A percentile compares a stretch with the other conserved stretches of the same genome.
These are phyloP conservation scores for Eupithecia abbreviata DNA, from an alignment of 2,888 invertebrate species.

Conservation along the genomic window DNA sequence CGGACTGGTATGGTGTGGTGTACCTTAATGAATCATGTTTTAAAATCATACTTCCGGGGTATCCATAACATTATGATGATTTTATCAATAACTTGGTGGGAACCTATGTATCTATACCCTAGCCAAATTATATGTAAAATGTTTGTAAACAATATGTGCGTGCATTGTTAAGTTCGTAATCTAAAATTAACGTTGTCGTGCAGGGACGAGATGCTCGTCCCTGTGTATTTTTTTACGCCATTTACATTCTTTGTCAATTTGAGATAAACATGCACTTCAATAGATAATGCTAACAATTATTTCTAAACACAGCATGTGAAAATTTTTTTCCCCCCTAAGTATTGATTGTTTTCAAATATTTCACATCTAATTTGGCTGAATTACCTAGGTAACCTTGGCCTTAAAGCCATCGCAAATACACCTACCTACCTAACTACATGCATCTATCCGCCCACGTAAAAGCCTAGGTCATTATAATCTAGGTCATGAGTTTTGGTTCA, in stretches of 20 bases:
- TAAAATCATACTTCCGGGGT: background rate
- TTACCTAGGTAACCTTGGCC: background rate
- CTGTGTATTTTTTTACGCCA: background rate
- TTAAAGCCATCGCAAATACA: background rate
- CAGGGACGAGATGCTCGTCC: too few species aligned
- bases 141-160: background rate
- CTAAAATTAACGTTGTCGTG: background rate
- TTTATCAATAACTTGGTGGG: background rate
- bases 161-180: background rate
- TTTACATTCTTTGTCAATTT: background rate
- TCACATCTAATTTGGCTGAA: background rate
- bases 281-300: background rate
- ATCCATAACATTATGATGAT: background rate
- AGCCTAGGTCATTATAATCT: slow-evolving; percentile 5
- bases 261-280: background rate
- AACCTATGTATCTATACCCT: background rate
- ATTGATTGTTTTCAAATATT: background rate
- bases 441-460: slow-evolving; percentile 5
- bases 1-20: background rate
- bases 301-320: background rate
- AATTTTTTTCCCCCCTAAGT: background rate
- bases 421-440: background rate
- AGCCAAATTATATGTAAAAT: background rate
- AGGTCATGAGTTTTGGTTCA: slow-evolving; percentile 7
- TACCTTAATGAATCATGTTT: background rate